These are phyloP conservation scores for Trichomalopsis sarcophagae DNA, from an alignment of 1,140 invertebrate species.

Conservation along the genomic window DNA sequence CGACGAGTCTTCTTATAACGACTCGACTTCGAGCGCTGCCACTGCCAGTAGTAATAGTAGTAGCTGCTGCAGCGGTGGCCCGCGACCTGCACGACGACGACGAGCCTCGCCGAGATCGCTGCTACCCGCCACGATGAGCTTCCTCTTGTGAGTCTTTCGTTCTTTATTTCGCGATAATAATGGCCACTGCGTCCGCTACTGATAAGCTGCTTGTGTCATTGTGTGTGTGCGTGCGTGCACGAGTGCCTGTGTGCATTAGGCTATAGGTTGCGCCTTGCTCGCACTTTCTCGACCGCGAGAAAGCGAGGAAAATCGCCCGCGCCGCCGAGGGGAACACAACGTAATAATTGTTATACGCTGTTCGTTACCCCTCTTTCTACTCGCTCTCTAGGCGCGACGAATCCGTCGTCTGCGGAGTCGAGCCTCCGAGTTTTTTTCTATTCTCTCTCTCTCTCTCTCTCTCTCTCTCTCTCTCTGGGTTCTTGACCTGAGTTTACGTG, in stretches of 20 bases:
- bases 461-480: conserved; percentile 36
- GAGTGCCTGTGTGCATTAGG: no score
- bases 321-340: background rate
- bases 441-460: conserved; percentile 20
- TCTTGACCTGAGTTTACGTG: conserved; percentile 52
- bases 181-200: background rate
- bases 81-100: conserved; percentile 11
- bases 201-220: background rate
- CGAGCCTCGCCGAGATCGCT: conserved; percentile 13
- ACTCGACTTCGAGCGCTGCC: background rate
- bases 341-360: conserved; percentile 22
- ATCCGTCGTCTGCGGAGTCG: conserved; percentile 39
- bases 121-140: conserved; percentile 50
- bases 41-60: background rate
- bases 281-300: conserved; percentile 21
- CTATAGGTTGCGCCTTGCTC: background rate
- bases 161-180: background rate
- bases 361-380: conserved; percentile 3
- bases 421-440: conserved; percentile 35
- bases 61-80: background rate
- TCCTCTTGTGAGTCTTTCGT: conserved; percentile 45
- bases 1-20: background rate
- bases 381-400: conserved; percentile 24
- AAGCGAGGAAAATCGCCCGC: conserved; percentile 37
- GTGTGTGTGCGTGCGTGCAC: no score